Percentiles rank a stretch among this genome's conserved stretches.
Conservation (phyloP, 1,140 invertebrate genomes). For the Chrysoperla carnea region DNA sequence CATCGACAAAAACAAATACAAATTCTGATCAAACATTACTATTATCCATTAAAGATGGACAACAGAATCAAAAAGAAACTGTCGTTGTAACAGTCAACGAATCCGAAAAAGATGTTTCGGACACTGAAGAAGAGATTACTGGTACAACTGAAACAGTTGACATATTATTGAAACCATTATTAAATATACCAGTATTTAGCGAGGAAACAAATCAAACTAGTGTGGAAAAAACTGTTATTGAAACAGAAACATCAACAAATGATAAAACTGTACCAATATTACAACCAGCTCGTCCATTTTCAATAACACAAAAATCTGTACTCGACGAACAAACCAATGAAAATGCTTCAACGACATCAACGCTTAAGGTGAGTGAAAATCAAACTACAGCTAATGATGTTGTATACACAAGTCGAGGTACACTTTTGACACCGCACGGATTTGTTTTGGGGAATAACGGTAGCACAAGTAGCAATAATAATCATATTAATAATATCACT, state of each 20-base stretch:
- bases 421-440: too few species aligned
- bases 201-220: not conserved
- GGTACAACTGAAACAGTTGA: not conserved
- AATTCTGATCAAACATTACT: slow-evolving; percentile 16
- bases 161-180: not conserved
- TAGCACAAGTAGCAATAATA: too few species aligned
- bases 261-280: not conserved
- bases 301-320: not conserved
- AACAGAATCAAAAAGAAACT: slow-evolving; percentile 9
- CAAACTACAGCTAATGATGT: not conserved
- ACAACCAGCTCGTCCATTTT: not conserved
- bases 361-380: slow-evolving; percentile 17
- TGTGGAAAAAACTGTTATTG: not conserved
- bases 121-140: too few species aligned
- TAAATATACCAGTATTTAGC: not conserved
- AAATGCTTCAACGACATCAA: slow-evolving; percentile 20
- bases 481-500: too few species aligned
- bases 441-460: too few species aligned
- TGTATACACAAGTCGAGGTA: not conserved
- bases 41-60: slow-evolving; percentile 27
- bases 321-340: slow-evolving; percentile 19
- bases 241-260: slow-evolving; percentile 5
- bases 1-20: slow-evolving; percentile 11
- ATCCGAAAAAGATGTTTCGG: too few species aligned
- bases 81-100: not conserved